phyloP scores from a whole-genome alignment of 2,113 vertebrate genomes.

The Gadus chalcogrammus region DNA sequence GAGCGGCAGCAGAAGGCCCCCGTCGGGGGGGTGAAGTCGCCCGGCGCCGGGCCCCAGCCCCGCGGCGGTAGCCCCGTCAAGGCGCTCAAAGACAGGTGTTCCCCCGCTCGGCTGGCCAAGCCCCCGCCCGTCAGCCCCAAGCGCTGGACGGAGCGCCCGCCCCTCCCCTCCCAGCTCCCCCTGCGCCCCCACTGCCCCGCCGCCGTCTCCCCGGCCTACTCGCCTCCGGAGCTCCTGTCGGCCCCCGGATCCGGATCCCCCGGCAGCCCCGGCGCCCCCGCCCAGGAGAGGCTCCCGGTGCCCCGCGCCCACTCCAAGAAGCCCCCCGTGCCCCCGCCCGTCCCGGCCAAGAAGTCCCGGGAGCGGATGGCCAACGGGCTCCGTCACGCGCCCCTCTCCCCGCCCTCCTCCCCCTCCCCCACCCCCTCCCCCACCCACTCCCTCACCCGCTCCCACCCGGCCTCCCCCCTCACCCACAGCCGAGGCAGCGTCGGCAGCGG shows the following conservation, averaged over 20 bases:
- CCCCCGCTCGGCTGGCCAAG: constrained; percentile 19
- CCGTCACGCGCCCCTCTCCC: constrained; percentile 65
- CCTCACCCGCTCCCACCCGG: constrained; percentile 57
- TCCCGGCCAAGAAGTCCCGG: constrained; percentile 91
- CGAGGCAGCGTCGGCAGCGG: background rate
- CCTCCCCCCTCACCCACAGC: constrained; percentile 49
- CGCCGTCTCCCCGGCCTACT: constrained; percentile 14
- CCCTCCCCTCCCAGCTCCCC: constrained; percentile 59
- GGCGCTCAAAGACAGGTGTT: constrained; percentile 15
- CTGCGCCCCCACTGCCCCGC: constrained; percentile 36
- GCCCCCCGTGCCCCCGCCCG: constrained; percentile 87
- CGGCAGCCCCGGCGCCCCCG: background rate
- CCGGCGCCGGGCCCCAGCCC: constrained; percentile 39
- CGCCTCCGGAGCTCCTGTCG: constrained; percentile 30
- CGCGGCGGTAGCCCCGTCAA: constrained; percentile 30
- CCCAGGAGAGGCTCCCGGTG: constrained; percentile 59
- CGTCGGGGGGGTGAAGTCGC: constrained; percentile 31
- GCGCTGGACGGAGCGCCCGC: constrained; percentile 36
- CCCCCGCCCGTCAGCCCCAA: constrained; percentile 45
- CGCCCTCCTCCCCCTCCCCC: constrained; percentile 71
- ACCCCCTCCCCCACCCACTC: constrained; percentile 75
- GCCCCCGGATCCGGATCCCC: constrained; percentile 57
- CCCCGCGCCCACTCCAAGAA: constrained; percentile 79
- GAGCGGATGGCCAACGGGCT: constrained; percentile 89
- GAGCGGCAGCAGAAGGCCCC: constrained; percentile 50